Percentiles rank a stretch among this genome's conserved stretches.
phyloP scores from a whole-genome alignment of 2,888 invertebrate genomes.

The Eupeodes latifasciatus region DNA sequence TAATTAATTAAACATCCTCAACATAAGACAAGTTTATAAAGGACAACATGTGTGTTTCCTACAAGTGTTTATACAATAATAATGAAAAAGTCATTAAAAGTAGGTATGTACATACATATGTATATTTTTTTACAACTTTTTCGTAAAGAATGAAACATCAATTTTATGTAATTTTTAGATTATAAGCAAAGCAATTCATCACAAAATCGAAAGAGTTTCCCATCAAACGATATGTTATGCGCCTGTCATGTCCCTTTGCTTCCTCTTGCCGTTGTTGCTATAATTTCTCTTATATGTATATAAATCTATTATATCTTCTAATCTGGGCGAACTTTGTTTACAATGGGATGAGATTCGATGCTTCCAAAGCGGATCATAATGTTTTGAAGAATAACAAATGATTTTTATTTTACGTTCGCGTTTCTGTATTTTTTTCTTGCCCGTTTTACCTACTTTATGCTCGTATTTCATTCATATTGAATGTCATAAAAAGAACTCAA shows the following conservation, averaged over 20 bases:
- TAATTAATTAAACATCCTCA: slow-evolving; percentile 13
- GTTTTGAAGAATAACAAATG: slow-evolving; percentile 70
- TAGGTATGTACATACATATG: not conserved
- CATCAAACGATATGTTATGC: slow-evolving; percentile 32
- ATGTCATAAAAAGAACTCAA: slow-evolving; percentile 65
- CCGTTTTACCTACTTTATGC: slow-evolving; percentile 38
- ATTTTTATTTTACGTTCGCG: slow-evolving; percentile 26
- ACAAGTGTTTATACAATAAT: slow-evolving; percentile 51
- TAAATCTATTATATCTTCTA: slow-evolving; percentile 16
- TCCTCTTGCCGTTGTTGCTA: no score
- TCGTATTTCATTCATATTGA: slow-evolving; percentile 48
- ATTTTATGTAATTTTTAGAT: not conserved
- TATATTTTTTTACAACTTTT: slow-evolving; percentile 22
- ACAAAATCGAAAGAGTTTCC: slow-evolving; percentile 28
- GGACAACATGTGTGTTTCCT: slow-evolving; percentile 15
- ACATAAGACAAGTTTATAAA: not conserved
- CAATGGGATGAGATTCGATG: slow-evolving; percentile 52
- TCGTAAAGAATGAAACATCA: slow-evolving; percentile 55
- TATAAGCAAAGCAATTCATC: slow-evolving; percentile 38
- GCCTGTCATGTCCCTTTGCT: not conserved
- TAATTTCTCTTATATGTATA: no score
- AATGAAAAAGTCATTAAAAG: slow-evolving; percentile 46
- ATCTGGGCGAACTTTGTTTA: slow-evolving; percentile 57
- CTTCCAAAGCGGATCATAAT: slow-evolving; percentile 72
- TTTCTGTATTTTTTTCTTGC: no score